Base-by-base conservation (phyloP, 2,113 vertebrate genomes). In the Sula dactylatra region DNA sequence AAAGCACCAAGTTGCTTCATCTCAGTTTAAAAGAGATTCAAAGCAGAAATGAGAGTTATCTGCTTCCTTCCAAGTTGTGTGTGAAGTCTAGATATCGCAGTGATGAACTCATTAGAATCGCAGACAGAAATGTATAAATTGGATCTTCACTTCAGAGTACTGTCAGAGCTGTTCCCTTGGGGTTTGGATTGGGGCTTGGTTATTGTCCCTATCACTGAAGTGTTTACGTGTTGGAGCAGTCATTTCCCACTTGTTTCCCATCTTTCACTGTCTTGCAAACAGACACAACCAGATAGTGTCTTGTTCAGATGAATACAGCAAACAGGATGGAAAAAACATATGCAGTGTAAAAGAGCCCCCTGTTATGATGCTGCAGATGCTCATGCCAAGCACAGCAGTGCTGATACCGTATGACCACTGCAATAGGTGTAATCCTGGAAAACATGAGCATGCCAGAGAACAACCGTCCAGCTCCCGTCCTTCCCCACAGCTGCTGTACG, bases 391-490 rank as follows among this genome's bases (percentile, higher is more conserved):
- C 54, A 15, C 29, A 25, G 40, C 3, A 20, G 4, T 26, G 44
- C 50, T 76, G 66, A 7, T 19, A 20, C 17, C 3, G 0, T 7
- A 5, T 34, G 38, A 6, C 16, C 54, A 8, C 42, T 66, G 59
- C 22, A 40, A 3, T 21, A 52, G 61, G 6, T 27, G 45, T 52
- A 13, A 9, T 65, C 44, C 70, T 80, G 78, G 66, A 40, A 91
- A 62, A 64, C 29, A 6, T 2, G 13, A 61, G 2, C 4, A 3
- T 56, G 31, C 31, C 79, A 74, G 27, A 62, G 27, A 55, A 36
- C 0, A 4, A 21, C 20, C 0, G 0, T 62, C 44, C 36, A 79
- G 22, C 59, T 84, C 32, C 36, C 0, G 0, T 47, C 44, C 71
- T 73, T 80, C 65, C 24, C 27, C 64, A n/a, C 40, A 49, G 36